Evolutionary conservation across 2,888 invertebrate species (phyloP).

Genomic region (Amaurobius ferox): DNA sequence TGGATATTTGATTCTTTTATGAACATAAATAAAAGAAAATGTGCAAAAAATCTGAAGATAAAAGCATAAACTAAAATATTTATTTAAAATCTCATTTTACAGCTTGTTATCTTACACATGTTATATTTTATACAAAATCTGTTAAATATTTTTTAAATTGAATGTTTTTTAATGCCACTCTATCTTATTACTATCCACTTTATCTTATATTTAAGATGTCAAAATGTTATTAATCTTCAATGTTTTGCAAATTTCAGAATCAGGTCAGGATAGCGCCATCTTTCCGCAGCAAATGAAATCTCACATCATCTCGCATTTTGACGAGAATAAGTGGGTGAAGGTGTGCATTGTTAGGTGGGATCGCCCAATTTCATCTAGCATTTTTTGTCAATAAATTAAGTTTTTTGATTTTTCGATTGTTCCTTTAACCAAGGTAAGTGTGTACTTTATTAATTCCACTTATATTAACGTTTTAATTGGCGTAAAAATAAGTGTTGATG

Average conservation of each 20-base stretch:
- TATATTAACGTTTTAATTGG: not conserved
- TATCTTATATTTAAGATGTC: too few relatives aligned
- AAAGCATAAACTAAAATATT: too few relatives aligned
- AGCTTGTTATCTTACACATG: too few relatives aligned
- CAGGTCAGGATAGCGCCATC: constrained; percentile 36
- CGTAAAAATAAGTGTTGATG: not conserved
- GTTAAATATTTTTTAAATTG: too few relatives aligned
- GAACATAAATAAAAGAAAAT: too few relatives aligned
- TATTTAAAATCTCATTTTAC: too few relatives aligned
- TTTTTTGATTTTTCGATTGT: not conserved
- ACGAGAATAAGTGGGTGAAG: constrained; percentile 60
- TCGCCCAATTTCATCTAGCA: not conserved
- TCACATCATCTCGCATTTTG: constrained; percentile 45
- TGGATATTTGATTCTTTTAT: too few relatives aligned
- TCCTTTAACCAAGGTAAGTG: constrained; percentile 36
- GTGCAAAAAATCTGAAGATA: too few relatives aligned
- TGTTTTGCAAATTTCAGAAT: constrained; percentile 1
- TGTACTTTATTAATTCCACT: not conserved
- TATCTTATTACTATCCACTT: too few relatives aligned
- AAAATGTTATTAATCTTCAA: not conserved
- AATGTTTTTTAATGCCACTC: too few relatives aligned
- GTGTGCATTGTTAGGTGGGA: constrained; percentile 53
- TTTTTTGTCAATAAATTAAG: not conserved
- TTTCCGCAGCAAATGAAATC: constrained; percentile 26
- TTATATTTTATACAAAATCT: too few relatives aligned